phyloP scores from a whole-genome alignment of 1,140 invertebrate species.

The Drosophila mauritiana region DNA sequence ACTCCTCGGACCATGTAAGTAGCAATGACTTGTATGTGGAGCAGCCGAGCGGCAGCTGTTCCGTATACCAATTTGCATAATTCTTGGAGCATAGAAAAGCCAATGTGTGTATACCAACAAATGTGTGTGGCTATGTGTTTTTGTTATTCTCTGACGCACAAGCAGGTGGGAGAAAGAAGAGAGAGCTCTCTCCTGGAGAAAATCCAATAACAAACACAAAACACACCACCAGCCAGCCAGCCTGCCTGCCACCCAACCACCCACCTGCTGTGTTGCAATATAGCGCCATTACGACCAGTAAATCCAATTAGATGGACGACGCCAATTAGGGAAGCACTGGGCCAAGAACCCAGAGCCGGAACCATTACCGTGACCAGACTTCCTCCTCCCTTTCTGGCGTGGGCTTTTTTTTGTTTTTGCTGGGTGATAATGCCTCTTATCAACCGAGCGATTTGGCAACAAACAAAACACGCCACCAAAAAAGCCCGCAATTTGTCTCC shows the following conservation, averaged over 20 bases:
- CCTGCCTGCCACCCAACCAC: neutral
- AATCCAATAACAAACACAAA: constrained; percentile 70
- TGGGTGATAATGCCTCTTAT: constrained; percentile 54
- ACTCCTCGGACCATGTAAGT: constrained; percentile 84
- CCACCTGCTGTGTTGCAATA: constrained; percentile 42
- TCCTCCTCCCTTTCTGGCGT: constrained; percentile 18
- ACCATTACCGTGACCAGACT: constrained; percentile 15
- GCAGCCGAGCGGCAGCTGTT: constrained; percentile 18
- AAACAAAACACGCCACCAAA: constrained; percentile 71
- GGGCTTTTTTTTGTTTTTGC: constrained; percentile 6
- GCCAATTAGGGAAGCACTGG: constrained; percentile 50
- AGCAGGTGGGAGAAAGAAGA: constrained; percentile 65
- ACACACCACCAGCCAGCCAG: constrained; percentile 6
- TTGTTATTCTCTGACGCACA: constrained; percentile 79
- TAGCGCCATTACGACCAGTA: constrained; percentile 53
- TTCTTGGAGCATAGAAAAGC: constrained; percentile 53
- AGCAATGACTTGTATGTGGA: constrained; percentile 43
- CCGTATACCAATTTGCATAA: constrained; percentile 57
- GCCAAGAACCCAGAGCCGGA: constrained; percentile 4
- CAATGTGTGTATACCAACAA: constrained; percentile 62
- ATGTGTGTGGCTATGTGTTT: constrained; percentile 59
- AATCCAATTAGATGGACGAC: constrained; percentile 70
- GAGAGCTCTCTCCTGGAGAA: constrained; percentile 32
- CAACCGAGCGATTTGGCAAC: constrained; percentile 49
- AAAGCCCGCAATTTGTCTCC: constrained; percentile 24